Evolutionary conservation across 2,888 invertebrate species (phyloP).

Genomic region (Agriopis aurantiaria): DNA sequence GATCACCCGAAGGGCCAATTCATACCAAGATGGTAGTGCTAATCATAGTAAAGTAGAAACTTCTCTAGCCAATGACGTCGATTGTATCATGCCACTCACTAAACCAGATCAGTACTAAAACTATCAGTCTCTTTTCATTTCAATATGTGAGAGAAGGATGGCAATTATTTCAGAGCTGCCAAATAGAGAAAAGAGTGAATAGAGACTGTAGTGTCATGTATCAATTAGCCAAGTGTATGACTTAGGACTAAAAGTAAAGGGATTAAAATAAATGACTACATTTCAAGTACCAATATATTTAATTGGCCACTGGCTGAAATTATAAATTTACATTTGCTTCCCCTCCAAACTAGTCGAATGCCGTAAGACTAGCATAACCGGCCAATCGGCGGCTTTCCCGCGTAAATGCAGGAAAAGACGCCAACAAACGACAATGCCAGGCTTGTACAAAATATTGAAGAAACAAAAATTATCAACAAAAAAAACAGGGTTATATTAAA

Average conservation of each 20-base stretch:
- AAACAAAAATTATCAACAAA: conserved; percentile 80
- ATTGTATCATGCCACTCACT: no score
- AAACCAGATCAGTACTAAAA: no score
- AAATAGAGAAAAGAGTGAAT: no score
- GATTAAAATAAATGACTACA: conserved; percentile 74
- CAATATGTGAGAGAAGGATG: no score
- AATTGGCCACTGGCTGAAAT: conserved; percentile 86
- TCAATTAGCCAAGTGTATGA: no score
- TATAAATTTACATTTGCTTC: conserved; percentile 81
- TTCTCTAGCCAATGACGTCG: no score
- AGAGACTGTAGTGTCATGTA: no score
- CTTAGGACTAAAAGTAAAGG: neutral
- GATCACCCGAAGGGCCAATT: no score
- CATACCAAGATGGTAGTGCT: no score
- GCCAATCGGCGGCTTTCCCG: conserved; percentile 42
- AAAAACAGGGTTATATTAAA: conserved; percentile 86
- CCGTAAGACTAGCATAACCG: conserved; percentile 63
- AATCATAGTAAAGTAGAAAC: no score
- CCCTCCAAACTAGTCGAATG: conserved; percentile 72
- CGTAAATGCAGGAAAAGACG: conserved; percentile 34
- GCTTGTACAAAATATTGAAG: conserved; percentile 79
- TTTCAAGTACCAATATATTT: conserved; percentile 84
- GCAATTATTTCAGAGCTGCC: no score
- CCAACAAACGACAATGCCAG: conserved; percentile 58
- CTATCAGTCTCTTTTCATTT: no score